Percentiles rank a stretch among this genome's conserved stretches.
Conservation (phyloP, 2,888 invertebrate genomes). For the Camponotus fellah region DNA sequence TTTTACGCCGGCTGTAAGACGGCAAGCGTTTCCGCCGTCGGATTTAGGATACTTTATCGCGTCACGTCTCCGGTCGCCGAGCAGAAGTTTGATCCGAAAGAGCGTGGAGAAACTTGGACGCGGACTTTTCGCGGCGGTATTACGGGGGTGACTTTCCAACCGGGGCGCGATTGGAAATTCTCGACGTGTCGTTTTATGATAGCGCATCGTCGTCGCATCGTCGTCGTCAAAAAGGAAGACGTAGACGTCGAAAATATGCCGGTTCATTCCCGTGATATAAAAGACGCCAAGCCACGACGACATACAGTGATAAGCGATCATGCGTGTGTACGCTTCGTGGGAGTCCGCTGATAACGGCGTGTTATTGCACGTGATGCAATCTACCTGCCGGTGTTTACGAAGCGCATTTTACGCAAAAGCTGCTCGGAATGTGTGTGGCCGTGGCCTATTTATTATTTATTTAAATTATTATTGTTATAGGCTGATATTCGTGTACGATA, state of each 20-base stretch:
- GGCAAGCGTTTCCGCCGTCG: conserved; percentile 7
- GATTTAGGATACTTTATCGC: conserved; percentile 31
- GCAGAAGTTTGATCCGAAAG: conserved; percentile 20
- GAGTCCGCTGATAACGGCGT: conserved; percentile 66
- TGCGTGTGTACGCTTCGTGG: conserved; percentile 60
- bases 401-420: not conserved
- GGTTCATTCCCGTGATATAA: conserved; percentile 59
- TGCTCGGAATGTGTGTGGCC: not conserved
- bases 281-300: conserved; percentile 64
- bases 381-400: conserved; percentile 31
- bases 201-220: conserved; percentile 28
- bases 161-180: conserved; percentile 17
- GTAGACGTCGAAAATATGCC: conserved; percentile 57
- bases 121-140: not conserved
- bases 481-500: not conserved
- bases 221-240: conserved; percentile 3
- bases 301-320: conserved; percentile 65
- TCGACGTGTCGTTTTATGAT: conserved; percentile 26
- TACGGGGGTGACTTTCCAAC: conserved; percentile 20
- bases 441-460: not conserved
- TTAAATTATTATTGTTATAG: not conserved
- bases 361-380: conserved; percentile 69
- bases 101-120: conserved; percentile 13
- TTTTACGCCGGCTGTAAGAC: conserved; percentile 41
- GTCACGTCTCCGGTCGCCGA: conserved; percentile 23